phyloP scores from a whole-genome alignment of 2,888 invertebrate genomes.

The Euzophera pinguis region DNA sequence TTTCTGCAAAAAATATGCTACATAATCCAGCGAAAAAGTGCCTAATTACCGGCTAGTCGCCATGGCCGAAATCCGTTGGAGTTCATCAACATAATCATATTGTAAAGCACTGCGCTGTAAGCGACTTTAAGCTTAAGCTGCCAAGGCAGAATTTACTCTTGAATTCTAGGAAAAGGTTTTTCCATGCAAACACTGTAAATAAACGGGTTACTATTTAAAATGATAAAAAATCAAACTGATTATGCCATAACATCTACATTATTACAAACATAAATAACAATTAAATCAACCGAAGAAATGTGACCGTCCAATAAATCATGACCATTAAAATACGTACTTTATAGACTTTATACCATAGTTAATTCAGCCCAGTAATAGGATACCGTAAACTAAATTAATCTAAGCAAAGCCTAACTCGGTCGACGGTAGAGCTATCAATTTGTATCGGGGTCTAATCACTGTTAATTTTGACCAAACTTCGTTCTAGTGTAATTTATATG shows the following conservation, averaged over 20 bases:
- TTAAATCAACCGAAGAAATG: neutral
- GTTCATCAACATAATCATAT: no score
- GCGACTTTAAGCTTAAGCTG: no score
- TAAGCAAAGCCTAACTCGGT: conserved; percentile 6
- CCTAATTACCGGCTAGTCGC: no score
- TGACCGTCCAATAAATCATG: neutral
- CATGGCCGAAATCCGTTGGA: no score
- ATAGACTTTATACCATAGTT: neutral
- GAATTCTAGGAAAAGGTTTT: no score
- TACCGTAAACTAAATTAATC: conserved; percentile 6
- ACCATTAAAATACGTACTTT: neutral
- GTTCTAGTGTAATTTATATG: conserved; percentile 10
- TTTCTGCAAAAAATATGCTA: no score
- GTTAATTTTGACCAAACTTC: conserved; percentile 12
- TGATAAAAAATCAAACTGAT: no score
- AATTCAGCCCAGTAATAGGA: conserved; percentile 7
- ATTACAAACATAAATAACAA: neutral
- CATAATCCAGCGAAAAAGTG: no score
- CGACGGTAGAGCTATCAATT: conserved; percentile 4
- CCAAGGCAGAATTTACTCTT: no score
- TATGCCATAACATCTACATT: neutral
- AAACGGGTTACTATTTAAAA: no score
- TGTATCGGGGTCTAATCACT: conserved; percentile 8
- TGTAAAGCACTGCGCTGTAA: no score
- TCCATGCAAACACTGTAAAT: no score